Conservation (phyloP, 2,113 vertebrate genomes). For the Centropristis striata region DNA sequence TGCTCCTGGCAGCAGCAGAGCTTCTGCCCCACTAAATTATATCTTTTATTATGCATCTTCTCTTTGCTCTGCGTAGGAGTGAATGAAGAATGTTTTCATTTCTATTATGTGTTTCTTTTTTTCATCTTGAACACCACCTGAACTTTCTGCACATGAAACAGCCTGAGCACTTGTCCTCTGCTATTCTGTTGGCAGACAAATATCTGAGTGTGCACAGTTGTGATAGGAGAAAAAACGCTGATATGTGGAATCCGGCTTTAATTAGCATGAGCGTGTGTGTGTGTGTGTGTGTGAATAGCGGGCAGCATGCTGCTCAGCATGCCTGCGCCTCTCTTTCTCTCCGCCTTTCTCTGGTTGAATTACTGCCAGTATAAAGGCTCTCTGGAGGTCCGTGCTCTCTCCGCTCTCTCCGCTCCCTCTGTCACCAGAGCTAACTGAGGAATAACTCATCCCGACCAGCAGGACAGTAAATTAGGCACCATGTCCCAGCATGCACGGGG, state of each 20-base stretch:
- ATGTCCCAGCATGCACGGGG: constrained; percentile 43
- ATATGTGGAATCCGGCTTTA: constrained; percentile 62
- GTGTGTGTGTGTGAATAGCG: constrained; percentile 52
- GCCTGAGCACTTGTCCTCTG: neutral
- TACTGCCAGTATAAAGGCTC: constrained; percentile 63
- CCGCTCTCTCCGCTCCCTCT: constrained; percentile 49
- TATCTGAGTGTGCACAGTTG: neutral
- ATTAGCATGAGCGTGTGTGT: constrained; percentile 66
- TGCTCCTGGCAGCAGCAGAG: no score
- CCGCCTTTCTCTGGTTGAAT: constrained; percentile 62
- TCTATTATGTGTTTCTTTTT: neutral
- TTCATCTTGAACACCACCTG: neutral
- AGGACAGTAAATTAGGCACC: constrained; percentile 58
- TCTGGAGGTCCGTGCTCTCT: constrained; percentile 50
- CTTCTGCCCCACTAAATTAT: no score
- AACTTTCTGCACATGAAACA: neutral
- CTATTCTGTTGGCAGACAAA: neutral
- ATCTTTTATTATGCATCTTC: neutral
- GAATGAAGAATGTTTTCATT: neutral
- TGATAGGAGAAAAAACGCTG: constrained; percentile 51
- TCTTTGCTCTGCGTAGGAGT: neutral
- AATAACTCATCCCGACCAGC: constrained; percentile 60
- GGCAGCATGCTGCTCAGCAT: constrained; percentile 48
- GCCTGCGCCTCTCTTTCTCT: constrained; percentile 9
- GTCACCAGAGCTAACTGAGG: constrained; percentile 53